These are phyloP conservation scores for Cotesia vestalis DNA, from an alignment of 1,140 invertebrate species.

Conservation along the genomic window DNA sequence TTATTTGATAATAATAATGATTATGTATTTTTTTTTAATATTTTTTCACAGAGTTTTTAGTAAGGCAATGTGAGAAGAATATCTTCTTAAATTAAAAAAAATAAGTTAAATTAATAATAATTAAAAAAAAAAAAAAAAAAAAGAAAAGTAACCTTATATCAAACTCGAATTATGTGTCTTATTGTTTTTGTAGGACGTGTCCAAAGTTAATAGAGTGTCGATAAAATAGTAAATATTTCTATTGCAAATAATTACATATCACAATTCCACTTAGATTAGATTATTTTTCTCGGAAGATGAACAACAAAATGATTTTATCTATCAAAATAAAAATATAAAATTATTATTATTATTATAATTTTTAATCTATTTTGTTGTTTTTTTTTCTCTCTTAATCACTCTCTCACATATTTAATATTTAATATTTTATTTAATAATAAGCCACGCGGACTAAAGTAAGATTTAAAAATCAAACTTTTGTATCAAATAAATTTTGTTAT, in stretches of 20 bases:
- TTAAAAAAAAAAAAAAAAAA: neutral
- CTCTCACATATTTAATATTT: too few species aligned
- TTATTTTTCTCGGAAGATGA: constrained; percentile 47
- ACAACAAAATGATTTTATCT: constrained; percentile 40
- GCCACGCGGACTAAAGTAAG: too few species aligned
- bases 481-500: constrained; percentile 8
- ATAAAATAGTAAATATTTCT: constrained; percentile 56
- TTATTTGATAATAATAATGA: neutral
- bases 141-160: neutral
- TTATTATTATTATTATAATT: too few species aligned
- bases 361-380: too few species aligned
- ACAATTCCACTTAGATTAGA: constrained; percentile 46
- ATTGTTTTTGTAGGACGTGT: constrained; percentile 19
- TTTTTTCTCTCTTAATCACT: too few species aligned
- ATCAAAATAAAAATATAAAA: neutral
- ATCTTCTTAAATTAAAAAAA: neutral
- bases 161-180: constrained; percentile 1
- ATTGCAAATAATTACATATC: constrained; percentile 61
- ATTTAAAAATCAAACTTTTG: too few species aligned
- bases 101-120: constrained; percentile 1
- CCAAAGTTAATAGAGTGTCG: constrained; percentile 48
- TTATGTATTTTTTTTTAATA: too few species aligned
- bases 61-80: too few species aligned
- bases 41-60: too few species aligned
- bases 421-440: too few species aligned